Evolutionary conservation across 2,113 vertebrate species (phyloP), one percentile per base, ranked within the genome.

Genomic region (Charina bottae): DNA sequence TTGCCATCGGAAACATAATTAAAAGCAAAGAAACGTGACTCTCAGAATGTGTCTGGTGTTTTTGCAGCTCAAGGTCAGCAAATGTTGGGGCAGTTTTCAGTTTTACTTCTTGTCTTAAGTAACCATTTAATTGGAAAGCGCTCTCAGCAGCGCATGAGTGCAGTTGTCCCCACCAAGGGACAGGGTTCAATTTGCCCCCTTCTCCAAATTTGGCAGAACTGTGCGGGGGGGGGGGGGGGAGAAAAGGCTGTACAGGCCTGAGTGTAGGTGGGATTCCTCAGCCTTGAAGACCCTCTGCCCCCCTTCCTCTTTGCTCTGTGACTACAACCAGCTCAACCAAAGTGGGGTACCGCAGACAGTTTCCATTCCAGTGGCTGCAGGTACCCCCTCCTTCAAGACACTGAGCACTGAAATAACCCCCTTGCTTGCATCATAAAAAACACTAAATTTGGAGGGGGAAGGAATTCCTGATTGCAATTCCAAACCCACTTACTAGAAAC

Each of bases 1-100:
- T 88, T 17, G 19, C 84, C 59, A 55, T 5, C 15, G n/a, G n/a
- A 87, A 83, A 54, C 72, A 8, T 92, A 62, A 92, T 92, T 92
- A 92, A 92, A 92, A 84, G 91, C 23, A 15, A 89, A 85, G 46
- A 28, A 89, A 64, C n/a, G 24, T 11, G 58, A 26, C n/a, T 85
- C 83, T 92, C 33, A 3, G 60, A 84, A 59, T 1, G 64, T 55
- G 28, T 26, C 26, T 11, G 6, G 33, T 87, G 37, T 55, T 55
- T 26, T 28, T 10, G 78, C 23, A 55, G 58, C 78, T 89, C 72
- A 85, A 92, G 87, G 91, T 89, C 91, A 28, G 72, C 21, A 15
- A 37, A 49, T 26, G 56, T 84, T 55, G 24, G 23, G 54, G 85
- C 12, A 15, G 64, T 3, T 53, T 88, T 54, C 8, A 5, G 46